These are phyloP conservation scores for Leptobrachium ailaonicum DNA, from an alignment of 2,113 vertebrate genomes.

Conservation along the genomic window DNA sequence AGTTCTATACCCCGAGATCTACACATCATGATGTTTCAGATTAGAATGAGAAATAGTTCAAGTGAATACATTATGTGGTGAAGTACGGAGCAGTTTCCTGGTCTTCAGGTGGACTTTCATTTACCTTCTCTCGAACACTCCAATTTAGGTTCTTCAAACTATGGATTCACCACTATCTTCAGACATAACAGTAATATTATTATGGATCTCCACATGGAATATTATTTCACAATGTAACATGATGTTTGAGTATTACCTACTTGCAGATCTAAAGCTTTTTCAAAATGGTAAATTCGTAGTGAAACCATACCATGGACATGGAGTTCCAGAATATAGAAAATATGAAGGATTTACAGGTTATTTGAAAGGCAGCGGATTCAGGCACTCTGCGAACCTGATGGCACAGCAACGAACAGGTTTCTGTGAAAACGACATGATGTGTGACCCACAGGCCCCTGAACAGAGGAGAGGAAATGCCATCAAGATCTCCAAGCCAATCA, in stretches of 20 bases:
- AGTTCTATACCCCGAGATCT: slow-evolving; percentile 20
- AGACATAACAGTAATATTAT: neutral
- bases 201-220: neutral
- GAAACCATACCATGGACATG: neutral
- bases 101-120: neutral
- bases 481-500: neutral
- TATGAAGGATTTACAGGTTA: slow-evolving; percentile 9
- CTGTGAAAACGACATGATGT: neutral
- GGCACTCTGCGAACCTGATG: slow-evolving; percentile 11
- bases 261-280: slow-evolving; percentile 5
- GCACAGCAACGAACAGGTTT: neutral
- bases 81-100: neutral
- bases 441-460: neutral
- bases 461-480: neutral
- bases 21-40: slow-evolving; percentile 5
- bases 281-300: neutral
- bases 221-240: neutral
- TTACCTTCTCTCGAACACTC: neutral
- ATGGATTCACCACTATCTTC: no score
- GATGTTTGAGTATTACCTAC: neutral
- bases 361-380: slow-evolving; percentile 28
- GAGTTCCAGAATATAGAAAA: neutral
- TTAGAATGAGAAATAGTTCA: slow-evolving; percentile 7
- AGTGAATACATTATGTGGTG: slow-evolving; percentile 1
- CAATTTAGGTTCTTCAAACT: neutral